Evolutionary conservation across 2,888 invertebrate species (phyloP).

Genomic region (Pollenia amentaria): DNA sequence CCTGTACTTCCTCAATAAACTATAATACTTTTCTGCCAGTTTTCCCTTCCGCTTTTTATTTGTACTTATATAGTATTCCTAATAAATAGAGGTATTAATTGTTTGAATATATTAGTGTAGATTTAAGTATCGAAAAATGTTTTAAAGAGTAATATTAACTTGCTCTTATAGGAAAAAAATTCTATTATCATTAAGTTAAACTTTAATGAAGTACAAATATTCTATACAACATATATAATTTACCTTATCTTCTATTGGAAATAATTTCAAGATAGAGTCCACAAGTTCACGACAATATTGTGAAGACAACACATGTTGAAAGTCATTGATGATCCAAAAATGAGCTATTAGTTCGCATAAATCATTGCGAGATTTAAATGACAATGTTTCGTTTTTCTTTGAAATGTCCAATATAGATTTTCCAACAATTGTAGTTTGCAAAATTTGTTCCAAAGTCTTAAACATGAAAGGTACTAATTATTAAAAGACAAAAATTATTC

Average conservation of each 20-base stretch:
- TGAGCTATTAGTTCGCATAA: slow-evolving; percentile 42
- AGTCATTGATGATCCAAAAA: slow-evolving; percentile 44
- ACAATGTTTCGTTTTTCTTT: slow-evolving; percentile 50
- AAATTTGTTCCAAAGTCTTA: slow-evolving; percentile 55
- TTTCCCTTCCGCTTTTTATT: slow-evolving; percentile 53
- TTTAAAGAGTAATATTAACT: slow-evolving; percentile 40
- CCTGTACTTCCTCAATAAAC: slow-evolving; percentile 52
- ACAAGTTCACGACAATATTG: slow-evolving; percentile 46
- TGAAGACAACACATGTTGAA: slow-evolving; percentile 44
- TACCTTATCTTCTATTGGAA: slow-evolving; percentile 45
- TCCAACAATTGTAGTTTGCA: slow-evolving; percentile 56
- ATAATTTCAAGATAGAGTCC: slow-evolving; percentile 42
- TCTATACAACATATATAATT: slow-evolving; percentile 45
- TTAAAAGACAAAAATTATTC: slow-evolving; percentile 38
- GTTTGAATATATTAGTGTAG: slow-evolving; percentile 39
- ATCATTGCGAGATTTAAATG: slow-evolving; percentile 44
- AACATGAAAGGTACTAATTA: slow-evolving; percentile 53
- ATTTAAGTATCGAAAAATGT: slow-evolving; percentile 35
- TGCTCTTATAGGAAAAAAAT: slow-evolving; percentile 39
- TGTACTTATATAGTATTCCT: slow-evolving; percentile 62
- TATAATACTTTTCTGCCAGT: slow-evolving; percentile 42
- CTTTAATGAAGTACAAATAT: slow-evolving; percentile 37
- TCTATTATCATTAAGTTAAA: slow-evolving; percentile 35
- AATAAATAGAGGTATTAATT: slow-evolving; percentile 55
- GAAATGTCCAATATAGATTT: slow-evolving; percentile 55